A percentile compares a stretch with the other conserved stretches of the same genome.
Conservation (phyloP, 2,797 vertebrate genomes). For the Lagorchestes hirsutus region DNA sequence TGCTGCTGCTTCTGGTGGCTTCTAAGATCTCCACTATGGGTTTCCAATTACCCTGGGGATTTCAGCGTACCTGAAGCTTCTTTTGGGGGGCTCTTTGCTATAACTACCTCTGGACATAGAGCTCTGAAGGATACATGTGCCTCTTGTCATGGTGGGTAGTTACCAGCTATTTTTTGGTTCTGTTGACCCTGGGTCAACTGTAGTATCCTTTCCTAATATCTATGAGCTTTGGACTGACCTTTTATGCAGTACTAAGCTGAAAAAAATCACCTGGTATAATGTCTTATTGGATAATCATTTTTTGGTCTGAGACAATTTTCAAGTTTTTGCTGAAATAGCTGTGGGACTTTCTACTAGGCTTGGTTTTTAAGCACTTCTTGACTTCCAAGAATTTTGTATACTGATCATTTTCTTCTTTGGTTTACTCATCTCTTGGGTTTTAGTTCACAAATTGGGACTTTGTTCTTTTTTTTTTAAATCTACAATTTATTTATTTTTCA, state of each 20-base stretch:
- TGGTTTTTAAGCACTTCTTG: neutral
- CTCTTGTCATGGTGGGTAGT: neutral
- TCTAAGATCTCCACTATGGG: neutral
- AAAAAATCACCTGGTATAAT: neutral
- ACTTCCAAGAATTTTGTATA: neutral
- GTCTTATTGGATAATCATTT: neutral
- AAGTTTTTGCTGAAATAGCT: neutral
- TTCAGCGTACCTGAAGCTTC: neutral
- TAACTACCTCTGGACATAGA: neutral
- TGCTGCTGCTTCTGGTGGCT: neutral
- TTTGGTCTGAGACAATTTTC: neutral
- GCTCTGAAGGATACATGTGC: neutral
- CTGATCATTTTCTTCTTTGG: too few relatives aligned
- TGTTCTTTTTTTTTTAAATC: neutral
- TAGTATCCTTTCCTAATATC: neutral
- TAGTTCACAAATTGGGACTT: neutral
- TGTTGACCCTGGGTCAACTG: neutral
- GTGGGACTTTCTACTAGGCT: neutral
- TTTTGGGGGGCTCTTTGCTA: neutral
- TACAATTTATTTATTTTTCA: too few relatives aligned
- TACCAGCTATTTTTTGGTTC: neutral
- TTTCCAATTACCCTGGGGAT: neutral
- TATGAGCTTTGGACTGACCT: neutral
- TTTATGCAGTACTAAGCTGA: neutral
- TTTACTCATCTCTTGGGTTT: neutral